phyloP scores from a whole-genome alignment of 2,113 vertebrate species.

The Siniperca knerii region DNA sequence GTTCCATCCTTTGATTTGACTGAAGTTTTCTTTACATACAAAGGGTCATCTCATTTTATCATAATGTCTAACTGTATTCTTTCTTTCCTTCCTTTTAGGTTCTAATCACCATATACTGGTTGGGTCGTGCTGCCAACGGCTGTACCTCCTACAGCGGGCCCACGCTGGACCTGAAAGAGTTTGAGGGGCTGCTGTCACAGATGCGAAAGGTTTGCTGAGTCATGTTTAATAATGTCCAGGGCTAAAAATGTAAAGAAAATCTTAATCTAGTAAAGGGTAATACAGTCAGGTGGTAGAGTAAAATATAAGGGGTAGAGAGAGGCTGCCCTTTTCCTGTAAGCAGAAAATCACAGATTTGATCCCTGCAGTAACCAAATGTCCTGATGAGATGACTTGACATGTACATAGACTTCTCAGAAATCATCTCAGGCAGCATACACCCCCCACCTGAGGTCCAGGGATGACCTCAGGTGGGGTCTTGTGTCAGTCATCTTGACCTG shows the following conservation, averaged over 20 bases:
- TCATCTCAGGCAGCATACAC: not conserved
- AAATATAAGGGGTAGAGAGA: not conserved
- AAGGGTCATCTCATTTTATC: not conserved
- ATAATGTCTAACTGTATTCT: not conserved
- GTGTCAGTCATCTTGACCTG: not conserved
- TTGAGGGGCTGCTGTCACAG: constrained; percentile 94
- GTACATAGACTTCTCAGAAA: constrained; percentile 10
- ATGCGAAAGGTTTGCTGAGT: constrained; percentile 92
- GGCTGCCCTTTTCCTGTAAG: not conserved
- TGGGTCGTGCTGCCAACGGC: constrained; percentile 94
- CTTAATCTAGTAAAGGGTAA: not conserved
- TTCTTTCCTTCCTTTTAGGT: constrained; percentile 84
- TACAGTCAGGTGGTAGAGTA: not conserved
- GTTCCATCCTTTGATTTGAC: not conserved
- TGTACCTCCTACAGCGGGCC: constrained; percentile 92
- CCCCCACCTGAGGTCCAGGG: not conserved
- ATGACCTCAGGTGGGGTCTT: constrained; percentile 11
- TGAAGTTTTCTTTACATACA: not conserved
- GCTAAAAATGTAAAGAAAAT: not conserved
- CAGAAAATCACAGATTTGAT: not conserved
- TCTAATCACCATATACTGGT: constrained; percentile 97
- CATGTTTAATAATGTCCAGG: not conserved
- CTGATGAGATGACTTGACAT: not conserved
- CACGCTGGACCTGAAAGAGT: constrained; percentile 94
- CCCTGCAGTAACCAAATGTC: constrained; percentile 6